Conservation (phyloP, 2,888 invertebrate genomes). For the Fragum fragum region DNA sequence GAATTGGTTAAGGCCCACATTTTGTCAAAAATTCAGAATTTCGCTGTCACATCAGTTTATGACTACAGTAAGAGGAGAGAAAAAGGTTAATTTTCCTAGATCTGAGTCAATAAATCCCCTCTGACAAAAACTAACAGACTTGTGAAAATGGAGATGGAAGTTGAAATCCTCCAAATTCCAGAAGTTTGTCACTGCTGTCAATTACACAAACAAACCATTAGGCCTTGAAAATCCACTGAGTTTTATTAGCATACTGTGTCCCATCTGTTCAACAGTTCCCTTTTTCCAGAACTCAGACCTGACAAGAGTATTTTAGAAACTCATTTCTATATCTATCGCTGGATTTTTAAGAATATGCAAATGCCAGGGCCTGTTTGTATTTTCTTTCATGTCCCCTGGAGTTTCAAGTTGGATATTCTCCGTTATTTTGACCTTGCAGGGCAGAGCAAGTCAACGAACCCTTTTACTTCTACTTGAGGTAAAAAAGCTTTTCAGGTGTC, state of each 20-base stretch:
- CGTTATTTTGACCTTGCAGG: no score
- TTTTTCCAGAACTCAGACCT: conserved; percentile 1
- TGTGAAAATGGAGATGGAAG: conserved; percentile 23
- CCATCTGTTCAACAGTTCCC: conserved; percentile 27
- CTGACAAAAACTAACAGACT: conserved; percentile 9
- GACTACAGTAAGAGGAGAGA: no score
- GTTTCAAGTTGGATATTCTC: conserved; percentile 11
- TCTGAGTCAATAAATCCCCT: neutral
- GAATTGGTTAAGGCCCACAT: no score
- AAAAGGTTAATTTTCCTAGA: neutral
- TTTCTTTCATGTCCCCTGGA: neutral
- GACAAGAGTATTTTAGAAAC: neutral
- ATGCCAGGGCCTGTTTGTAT: neutral
- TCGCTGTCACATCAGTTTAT: no score
- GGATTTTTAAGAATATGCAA: conserved; percentile 4
- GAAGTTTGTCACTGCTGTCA: conserved; percentile 19
- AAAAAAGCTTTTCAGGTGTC: no score
- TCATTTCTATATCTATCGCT: neutral
- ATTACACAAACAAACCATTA: conserved; percentile 31
- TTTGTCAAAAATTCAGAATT: no score
- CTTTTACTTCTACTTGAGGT: no score
- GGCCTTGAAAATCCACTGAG: conserved; percentile 18
- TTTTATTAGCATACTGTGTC: conserved; percentile 24
- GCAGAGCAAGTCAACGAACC: no score
- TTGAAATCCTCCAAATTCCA: neutral